Conservation (phyloP, 2,113 vertebrate species). For the Choloepus hoffmanni region DNA sequence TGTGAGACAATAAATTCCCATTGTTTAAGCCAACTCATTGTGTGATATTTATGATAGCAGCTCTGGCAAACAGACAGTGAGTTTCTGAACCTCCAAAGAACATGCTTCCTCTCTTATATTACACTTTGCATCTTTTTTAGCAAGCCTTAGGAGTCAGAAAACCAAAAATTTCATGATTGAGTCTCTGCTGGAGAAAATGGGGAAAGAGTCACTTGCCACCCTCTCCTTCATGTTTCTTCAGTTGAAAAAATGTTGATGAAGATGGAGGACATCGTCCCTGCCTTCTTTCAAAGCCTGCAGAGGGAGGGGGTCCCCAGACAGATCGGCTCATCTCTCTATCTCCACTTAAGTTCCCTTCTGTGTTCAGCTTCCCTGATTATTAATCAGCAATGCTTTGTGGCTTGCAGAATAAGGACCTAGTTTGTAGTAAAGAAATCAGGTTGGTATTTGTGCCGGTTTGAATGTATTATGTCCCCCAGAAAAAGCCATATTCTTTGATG, state of each 20-base stretch:
- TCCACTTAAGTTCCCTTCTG: neutral
- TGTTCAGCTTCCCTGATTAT: conserved; percentile 41
- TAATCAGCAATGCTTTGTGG: conserved; percentile 34
- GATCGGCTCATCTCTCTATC: neutral
- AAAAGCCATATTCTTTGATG: no score
- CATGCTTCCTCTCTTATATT: neutral
- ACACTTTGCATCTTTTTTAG: neutral
- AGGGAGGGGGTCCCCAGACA: neutral
- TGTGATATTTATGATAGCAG: no score
- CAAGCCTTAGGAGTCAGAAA: neutral
- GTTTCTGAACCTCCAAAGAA: neutral
- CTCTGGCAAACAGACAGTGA: neutral
- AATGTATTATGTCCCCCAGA: no score
- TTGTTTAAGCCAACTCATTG: no score
- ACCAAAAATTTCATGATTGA: neutral
- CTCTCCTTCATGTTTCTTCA: conserved; percentile 36
- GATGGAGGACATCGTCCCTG: neutral
- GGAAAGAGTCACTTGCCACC: neutral
- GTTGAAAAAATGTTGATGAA: conserved; percentile 56
- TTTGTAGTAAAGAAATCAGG: conserved; percentile 75
- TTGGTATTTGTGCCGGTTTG: conserved; percentile 68
- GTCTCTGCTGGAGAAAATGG: neutral
- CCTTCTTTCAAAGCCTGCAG: neutral
- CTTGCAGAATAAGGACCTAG: conserved; percentile 66
- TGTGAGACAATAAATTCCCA: no score